phyloP scores from a whole-genome alignment of 2,113 vertebrate species.

The Lepisosteus osseus region DNA sequence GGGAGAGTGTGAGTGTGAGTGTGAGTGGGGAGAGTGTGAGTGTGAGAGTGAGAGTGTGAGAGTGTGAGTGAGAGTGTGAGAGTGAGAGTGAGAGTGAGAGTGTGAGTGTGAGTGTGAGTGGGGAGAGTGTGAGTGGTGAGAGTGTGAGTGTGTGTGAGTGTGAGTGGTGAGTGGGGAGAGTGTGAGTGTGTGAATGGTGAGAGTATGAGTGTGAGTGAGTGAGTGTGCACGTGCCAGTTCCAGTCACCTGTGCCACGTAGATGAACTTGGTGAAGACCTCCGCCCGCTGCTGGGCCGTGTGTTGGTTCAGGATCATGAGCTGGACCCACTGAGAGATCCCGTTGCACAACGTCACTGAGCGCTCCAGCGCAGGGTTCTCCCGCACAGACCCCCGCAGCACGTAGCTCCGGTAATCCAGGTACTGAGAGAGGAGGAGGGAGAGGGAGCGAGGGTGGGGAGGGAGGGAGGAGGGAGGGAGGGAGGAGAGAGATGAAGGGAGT shows the following conservation, averaged over 20 bases:
- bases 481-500: too few relatives aligned
- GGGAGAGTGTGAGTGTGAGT: too few relatives aligned
- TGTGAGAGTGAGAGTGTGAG: too few relatives aligned
- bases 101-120: too few relatives aligned
- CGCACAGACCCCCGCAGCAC: constrained; percentile 76
- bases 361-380: constrained; percentile 76
- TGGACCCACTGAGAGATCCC: constrained; percentile 92
- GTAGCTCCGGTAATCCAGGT: constrained; percentile 82
- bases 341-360: constrained; percentile 83
- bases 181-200: too few relatives aligned
- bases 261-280: constrained; percentile 90
- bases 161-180: too few relatives aligned
- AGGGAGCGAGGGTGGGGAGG: background rate
- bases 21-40: too few relatives aligned
- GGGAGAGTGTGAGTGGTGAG: too few relatives aligned
- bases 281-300: constrained; percentile 81
- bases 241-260: constrained; percentile 79
- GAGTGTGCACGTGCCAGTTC: background rate
- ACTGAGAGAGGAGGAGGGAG: constrained; percentile 49
- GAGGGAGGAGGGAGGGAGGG: background rate
- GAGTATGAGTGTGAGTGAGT: background rate
- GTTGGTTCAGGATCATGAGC: constrained; percentile 87
- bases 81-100: too few relatives aligned
- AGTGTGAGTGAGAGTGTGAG: too few relatives aligned
- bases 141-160: too few relatives aligned